Conservation (phyloP, 2,113 vertebrate genomes). For the Manacus vitellinus region DNA sequence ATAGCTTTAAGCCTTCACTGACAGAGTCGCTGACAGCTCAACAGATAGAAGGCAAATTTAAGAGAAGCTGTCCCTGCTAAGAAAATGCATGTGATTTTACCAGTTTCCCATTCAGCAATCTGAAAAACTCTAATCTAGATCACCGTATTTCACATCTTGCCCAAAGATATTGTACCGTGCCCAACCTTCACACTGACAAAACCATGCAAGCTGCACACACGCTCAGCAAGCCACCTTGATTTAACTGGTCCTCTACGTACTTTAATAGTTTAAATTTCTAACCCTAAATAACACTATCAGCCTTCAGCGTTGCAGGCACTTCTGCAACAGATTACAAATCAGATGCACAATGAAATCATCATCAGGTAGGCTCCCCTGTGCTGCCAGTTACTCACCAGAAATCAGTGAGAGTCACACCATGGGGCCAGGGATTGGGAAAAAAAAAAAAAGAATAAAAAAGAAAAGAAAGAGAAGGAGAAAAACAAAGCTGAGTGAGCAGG, state of each 20-base stretch:
- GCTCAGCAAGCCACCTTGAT: background rate
- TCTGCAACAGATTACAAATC: background rate
- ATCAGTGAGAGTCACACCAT: background rate
- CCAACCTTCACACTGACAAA: background rate
- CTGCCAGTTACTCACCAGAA: conserved; percentile 4
- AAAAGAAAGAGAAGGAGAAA: accelerated
- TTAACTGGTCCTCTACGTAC: background rate
- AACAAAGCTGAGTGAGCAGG: background rate
- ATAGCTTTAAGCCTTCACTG: background rate
- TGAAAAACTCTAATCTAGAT: background rate
- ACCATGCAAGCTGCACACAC: background rate
- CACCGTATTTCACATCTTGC: background rate
- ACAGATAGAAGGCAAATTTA: conserved; percentile 1
- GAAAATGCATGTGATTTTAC: background rate
- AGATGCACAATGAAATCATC: conserved; percentile 2
- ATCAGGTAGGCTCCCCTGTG: background rate
- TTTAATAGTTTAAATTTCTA: background rate
- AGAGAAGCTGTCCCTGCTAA: background rate
- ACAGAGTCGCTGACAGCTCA: conserved; percentile 30
- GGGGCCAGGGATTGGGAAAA: too few species aligned
- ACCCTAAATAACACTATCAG: background rate
- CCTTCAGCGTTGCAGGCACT: background rate
- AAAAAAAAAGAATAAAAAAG: accelerated
- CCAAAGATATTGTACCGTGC: background rate
- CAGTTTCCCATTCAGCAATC: background rate